phyloP scores from a whole-genome alignment of 1,140 invertebrate genomes.

The Lepidurus packardi region DNA sequence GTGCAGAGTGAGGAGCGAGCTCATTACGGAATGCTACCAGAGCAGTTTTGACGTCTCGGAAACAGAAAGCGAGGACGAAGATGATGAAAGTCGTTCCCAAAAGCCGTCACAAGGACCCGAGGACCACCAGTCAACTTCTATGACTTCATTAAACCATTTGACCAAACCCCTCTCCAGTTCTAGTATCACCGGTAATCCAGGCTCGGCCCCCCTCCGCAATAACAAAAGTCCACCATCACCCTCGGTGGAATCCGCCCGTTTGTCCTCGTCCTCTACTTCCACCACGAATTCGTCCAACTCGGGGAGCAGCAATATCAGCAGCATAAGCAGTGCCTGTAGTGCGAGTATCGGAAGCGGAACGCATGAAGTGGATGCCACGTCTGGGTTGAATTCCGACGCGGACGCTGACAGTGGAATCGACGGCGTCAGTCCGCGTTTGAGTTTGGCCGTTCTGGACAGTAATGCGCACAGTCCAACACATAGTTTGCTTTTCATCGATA shows the following conservation, averaged over 20 bases:
- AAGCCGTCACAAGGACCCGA: slow-evolving; percentile 33
- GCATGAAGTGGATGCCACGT: neutral
- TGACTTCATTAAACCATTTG: slow-evolving; percentile 25
- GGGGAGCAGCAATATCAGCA: neutral
- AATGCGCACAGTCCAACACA: slow-evolving; percentile 29
- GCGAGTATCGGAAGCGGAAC: neutral
- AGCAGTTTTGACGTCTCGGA: slow-evolving; percentile 39
- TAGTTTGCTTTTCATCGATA: slow-evolving; percentile 37
- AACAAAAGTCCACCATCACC: slow-evolving; percentile 33
- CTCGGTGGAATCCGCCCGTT: slow-evolving; percentile 34
- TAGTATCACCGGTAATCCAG: slow-evolving; percentile 30
- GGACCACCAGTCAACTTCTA: slow-evolving; percentile 33
- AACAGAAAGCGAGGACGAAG: slow-evolving; percentile 43
- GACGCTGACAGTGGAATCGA: slow-evolving; percentile 31
- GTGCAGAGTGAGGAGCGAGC: neutral
- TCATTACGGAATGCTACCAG: slow-evolving; percentile 23
- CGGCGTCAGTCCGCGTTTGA: slow-evolving; percentile 28
- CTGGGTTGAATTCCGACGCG: slow-evolving; percentile 23
- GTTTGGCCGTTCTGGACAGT: slow-evolving; percentile 23
- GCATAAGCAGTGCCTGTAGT: neutral
- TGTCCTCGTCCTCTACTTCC: slow-evolving; percentile 26
- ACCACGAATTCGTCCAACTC: slow-evolving; percentile 27
- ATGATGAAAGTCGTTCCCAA: slow-evolving; percentile 37
- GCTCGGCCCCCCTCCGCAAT: slow-evolving; percentile 36
- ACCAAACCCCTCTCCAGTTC: slow-evolving; percentile 33